These are phyloP conservation scores for Arenaria interpres DNA, from an alignment of 2,113 vertebrate genomes.

Conservation along the genomic window DNA sequence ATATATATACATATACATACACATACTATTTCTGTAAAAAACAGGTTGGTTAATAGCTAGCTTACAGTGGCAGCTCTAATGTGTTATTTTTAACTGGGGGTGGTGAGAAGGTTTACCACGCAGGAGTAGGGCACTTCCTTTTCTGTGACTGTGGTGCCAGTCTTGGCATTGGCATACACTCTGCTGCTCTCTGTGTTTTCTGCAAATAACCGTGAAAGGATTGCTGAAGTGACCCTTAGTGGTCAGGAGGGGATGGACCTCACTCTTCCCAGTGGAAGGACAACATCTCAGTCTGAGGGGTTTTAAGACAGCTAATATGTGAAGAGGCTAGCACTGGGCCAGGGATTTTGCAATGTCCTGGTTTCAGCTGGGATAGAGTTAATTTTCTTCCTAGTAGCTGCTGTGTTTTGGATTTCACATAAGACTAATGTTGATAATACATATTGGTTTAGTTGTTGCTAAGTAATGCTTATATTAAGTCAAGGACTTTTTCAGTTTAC, in stretches of 20 bases:
- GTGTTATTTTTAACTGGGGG: background rate
- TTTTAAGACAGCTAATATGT: background rate
- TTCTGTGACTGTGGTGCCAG: background rate
- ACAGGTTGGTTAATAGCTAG: background rate
- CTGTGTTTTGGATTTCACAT: background rate
- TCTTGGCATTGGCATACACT: background rate
- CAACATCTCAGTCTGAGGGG: background rate
- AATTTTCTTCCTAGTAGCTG: background rate
- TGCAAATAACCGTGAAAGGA: background rate
- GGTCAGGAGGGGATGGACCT: background rate
- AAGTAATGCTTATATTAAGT: background rate
- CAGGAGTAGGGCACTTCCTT: background rate
- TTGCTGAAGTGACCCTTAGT: background rate
- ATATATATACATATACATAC: background rate
- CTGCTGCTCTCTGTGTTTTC: background rate
- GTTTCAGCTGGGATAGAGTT: background rate
- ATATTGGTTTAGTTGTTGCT: background rate
- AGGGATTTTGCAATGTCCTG: slow-evolving; percentile 36
- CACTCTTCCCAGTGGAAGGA: background rate
- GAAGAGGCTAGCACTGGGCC: slow-evolving; percentile 61
- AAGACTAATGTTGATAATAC: background rate
- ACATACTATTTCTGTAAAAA: background rate
- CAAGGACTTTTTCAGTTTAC: background rate
- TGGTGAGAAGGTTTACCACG: background rate
- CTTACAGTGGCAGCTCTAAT: background rate